Evolutionary conservation across 2,113 vertebrate genomes (phyloP), one percentile per base, ranked within the genome.

Genomic region (Oplegnathus fasciatus): DNA sequence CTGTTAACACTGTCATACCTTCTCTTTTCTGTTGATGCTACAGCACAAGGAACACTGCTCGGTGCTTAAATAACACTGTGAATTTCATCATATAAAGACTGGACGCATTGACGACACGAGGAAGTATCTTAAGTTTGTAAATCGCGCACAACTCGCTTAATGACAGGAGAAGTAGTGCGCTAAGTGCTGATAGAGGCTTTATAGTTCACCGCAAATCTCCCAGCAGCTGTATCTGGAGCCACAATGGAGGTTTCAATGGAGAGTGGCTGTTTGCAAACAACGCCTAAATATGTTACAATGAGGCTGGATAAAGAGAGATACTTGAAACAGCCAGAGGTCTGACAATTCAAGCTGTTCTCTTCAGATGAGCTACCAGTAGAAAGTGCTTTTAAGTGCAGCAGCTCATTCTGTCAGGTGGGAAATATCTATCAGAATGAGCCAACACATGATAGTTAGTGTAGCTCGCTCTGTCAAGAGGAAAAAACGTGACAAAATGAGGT

Each of bases 161-260:
- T 54, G 78, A 48, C 22, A 13, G 17, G 13, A 44, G 9, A 2
- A 77, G 11, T 2, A 5, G 18, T 37, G 11, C 9, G 13, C 57
- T 67, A 54, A 66, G 79, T 50, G 79, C 79, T n/a, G 34, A 40
- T 5, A 11, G 34, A 78, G 42, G 61, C 30, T 74, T 74, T 40
- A 42, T 13, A 48, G 42, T n/a, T 82, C 24, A 73, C 50, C 50
- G 42, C 57, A 71, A 71, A 55, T 26, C 70, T 71, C 82, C 44
- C 5, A 18, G 60, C 61, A 42, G 64, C 75, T 37, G 61, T 67
- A 9, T 67, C 24, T 69, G 86, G 20, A 15, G 30, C 46, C 42
- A n/a, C 55, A 62, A 44, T 46, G 40, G 64, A 83, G 37, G 77
- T 44, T 37, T 7, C 11, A 42, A 13, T 50, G 67, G 24, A 69